These are phyloP conservation scores for Glyptemys insculpta DNA, from an alignment of 2,797 vertebrate species.

Conservation along the genomic window DNA sequence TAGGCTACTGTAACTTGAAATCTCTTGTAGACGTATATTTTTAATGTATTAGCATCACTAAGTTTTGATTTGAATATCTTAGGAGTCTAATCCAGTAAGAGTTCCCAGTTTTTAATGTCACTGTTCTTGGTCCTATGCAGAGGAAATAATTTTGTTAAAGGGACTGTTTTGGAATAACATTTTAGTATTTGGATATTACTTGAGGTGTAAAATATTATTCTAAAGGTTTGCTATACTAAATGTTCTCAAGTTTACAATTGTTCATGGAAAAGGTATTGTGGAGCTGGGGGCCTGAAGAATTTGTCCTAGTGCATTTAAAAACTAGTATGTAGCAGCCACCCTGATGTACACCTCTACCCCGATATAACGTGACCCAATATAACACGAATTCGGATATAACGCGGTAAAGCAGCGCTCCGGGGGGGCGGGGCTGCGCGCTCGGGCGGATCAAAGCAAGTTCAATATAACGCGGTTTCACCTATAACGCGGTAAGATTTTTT, in stretches of 20 bases:
- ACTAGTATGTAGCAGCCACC: not conserved
- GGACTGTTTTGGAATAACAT: not conserved
- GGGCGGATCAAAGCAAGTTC: no score
- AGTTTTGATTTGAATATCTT: not conserved
- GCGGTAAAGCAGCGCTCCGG: no score
- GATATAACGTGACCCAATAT: no score
- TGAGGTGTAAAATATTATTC: not conserved
- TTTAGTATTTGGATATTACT: not conserved
- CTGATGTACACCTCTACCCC: not conserved
- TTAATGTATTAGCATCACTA: not conserved
- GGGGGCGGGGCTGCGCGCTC: no score
- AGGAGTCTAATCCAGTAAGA: not conserved
- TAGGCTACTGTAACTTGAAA: not conserved
- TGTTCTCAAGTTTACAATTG: not conserved
- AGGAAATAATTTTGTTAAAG: not conserved
- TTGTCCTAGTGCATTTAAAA: not conserved
- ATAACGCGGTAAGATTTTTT: no score
- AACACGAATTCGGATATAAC: no score
- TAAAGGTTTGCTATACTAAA: not conserved
- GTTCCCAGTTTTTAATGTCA: accelerated
- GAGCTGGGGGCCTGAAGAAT: not conserved
- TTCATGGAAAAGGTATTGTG: not conserved
- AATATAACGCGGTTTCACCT: no score
- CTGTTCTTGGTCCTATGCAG: not conserved
- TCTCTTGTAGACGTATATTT: not conserved